A percentile compares a stretch with the other conserved stretches of the same genome.
These are phyloP conservation scores for Athalia circularis DNA, from an alignment of 2,888 invertebrate species.

Conservation along the genomic window DNA sequence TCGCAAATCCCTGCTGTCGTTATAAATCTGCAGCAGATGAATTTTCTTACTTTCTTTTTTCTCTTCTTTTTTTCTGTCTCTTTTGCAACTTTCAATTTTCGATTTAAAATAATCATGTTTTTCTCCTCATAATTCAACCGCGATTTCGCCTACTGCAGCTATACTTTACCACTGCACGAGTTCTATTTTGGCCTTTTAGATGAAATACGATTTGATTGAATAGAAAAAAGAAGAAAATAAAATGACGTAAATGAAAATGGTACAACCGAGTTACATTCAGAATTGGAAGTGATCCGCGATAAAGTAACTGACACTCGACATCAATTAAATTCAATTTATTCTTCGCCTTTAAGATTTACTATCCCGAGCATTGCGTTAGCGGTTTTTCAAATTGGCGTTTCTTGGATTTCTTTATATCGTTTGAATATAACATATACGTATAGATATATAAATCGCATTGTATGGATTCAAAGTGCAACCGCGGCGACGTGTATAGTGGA, in stretches of 20 bases:
- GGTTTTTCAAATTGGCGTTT: not conserved
- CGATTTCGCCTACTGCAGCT: not conserved
- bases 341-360: not conserved
- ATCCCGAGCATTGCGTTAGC: not conserved
- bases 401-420: not conserved
- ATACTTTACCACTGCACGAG: too few species aligned
- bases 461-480: conserved; percentile 13
- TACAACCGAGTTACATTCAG: conserved; percentile 3
- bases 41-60: too few species aligned
- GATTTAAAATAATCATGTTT: conserved; percentile 25
- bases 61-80: too few species aligned
- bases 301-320: not conserved
- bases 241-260: too few species aligned
- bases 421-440: not conserved
- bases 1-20: not conserved
- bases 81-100: not conserved
- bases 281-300: conserved; percentile 11
- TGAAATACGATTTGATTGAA: too few species aligned
- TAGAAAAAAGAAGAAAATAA: too few species aligned
- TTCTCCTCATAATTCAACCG: conserved; percentile 15
- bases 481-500: not conserved
- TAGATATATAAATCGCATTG: not conserved
- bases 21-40: too few species aligned
- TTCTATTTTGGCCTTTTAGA: too few species aligned
- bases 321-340: not conserved